Conservation (phyloP, 1,140 invertebrate species). For the Gonatopus flavifemur region DNA sequence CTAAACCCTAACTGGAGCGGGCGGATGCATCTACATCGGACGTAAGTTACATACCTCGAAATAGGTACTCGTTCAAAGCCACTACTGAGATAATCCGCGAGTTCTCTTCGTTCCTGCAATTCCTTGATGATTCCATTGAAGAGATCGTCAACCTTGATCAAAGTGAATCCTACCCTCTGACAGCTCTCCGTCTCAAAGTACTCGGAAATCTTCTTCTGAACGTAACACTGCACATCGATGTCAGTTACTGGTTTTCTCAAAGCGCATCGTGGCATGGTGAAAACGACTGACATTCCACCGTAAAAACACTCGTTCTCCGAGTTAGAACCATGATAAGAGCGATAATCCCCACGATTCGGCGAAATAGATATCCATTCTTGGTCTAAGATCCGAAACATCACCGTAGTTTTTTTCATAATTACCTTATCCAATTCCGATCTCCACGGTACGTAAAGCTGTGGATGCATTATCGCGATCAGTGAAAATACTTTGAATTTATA, state of each 20-base stretch:
- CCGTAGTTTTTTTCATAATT: constrained; percentile 35
- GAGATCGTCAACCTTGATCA: constrained; percentile 31
- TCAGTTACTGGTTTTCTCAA: constrained; percentile 15
- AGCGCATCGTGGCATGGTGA: constrained; percentile 25
- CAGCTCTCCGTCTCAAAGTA: constrained; percentile 30
- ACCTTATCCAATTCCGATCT: constrained; percentile 29
- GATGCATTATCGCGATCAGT: background rate
- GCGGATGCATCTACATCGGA: no score
- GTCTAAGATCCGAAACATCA: constrained; percentile 41
- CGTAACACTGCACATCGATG: constrained; percentile 28
- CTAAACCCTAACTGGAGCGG: no score
- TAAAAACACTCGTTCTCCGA: constrained; percentile 34
- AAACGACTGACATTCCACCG: constrained; percentile 43
- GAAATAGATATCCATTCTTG: constrained; percentile 37
- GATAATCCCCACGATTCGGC: constrained; percentile 33
- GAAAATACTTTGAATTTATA: background rate
- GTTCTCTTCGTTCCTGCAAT: constrained; percentile 32
- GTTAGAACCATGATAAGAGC: constrained; percentile 33
- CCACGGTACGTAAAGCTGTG: constrained; percentile 38
- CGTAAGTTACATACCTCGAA: constrained; percentile 31
- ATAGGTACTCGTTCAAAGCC: constrained; percentile 36
- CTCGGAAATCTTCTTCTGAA: constrained; percentile 30
- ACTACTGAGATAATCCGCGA: constrained; percentile 28
- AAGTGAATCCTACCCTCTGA: constrained; percentile 24
- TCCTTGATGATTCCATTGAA: constrained; percentile 43